Conservation (phyloP, 2,113 vertebrate species). For the Rhabdornis inornatus region DNA sequence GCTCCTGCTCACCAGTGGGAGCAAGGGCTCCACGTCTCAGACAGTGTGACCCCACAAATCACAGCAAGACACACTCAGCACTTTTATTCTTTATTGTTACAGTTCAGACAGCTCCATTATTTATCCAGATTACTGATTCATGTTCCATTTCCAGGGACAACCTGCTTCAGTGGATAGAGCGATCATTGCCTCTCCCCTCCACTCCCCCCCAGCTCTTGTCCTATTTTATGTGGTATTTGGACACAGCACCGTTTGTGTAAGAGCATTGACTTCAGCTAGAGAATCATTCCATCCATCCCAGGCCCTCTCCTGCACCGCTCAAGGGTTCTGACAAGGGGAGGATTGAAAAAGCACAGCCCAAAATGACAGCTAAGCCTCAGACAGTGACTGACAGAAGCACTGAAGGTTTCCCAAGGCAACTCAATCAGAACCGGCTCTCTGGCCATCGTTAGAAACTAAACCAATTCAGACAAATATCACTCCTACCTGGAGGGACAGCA, state of each 20-base stretch:
- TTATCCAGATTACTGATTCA: slow-evolving; percentile 63
- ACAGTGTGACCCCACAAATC: slow-evolving; percentile 48
- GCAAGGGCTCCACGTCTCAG: background rate
- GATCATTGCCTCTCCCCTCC: background rate
- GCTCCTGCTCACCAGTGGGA: background rate
- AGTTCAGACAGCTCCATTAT: slow-evolving; percentile 65
- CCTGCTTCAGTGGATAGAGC: background rate
- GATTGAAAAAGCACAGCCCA: background rate
- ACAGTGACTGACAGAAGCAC: background rate
- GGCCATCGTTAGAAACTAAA: background rate
- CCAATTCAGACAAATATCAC: background rate
- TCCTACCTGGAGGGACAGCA: background rate
- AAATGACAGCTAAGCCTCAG: background rate
- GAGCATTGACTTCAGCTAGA: background rate
- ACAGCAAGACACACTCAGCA: slow-evolving; percentile 44
- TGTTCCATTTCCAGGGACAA: slow-evolving; percentile 35
- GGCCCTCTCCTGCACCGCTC: background rate
- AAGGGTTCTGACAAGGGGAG: background rate
- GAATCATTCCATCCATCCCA: background rate
- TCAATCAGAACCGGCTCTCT: background rate
- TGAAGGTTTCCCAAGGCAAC: background rate
- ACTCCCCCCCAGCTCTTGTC: background rate
- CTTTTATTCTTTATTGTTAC: slow-evolving; percentile 62
- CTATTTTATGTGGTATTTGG: background rate
- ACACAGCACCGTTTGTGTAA: accelerated